phyloP scores from a whole-genome alignment of 92 coral and sea anemone species.

The Epizoanthus scotinus region DNA sequence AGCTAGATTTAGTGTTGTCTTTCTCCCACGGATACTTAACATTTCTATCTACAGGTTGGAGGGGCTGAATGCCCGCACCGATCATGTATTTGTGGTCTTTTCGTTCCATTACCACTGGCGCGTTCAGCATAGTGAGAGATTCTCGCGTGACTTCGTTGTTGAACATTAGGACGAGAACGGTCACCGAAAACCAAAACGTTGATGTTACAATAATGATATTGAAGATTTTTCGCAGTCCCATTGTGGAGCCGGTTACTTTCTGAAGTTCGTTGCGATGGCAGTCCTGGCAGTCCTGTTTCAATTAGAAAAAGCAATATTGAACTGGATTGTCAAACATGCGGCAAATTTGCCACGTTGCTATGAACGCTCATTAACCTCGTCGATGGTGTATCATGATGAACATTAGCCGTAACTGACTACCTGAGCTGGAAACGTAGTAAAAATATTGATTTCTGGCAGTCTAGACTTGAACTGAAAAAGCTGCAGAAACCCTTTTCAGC shows the following conservation, averaged over 20 bases:
- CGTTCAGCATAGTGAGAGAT: slow-evolving; percentile 90
- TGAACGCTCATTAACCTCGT: neutral
- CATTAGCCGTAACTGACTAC: neutral
- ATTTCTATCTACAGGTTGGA: slow-evolving; percentile 82
- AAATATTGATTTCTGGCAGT: too few species aligned
- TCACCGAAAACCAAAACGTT: slow-evolving; percentile 95
- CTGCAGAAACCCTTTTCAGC: neutral
- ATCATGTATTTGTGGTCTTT: slow-evolving; percentile 87
- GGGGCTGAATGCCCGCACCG: slow-evolving; percentile 89
- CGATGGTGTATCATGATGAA: neutral
- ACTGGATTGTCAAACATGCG: slow-evolving; percentile 24
- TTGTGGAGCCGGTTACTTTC: slow-evolving; percentile 37
- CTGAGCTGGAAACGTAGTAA: neutral
- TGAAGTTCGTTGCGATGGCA: neutral
- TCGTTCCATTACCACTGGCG: slow-evolving; percentile 72
- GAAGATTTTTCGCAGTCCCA: slow-evolving; percentile 76
- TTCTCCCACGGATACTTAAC: slow-evolving; percentile 97
- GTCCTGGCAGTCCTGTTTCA: neutral
- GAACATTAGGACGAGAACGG: slow-evolving; percentile 89
- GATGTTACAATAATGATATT: slow-evolving; percentile 88
- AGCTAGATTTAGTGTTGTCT: slow-evolving; percentile 24
- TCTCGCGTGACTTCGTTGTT: slow-evolving; percentile 91
- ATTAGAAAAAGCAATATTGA: neutral
- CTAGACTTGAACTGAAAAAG: neutral
- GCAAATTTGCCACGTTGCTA: slow-evolving; percentile 39